Evolutionary conservation across 2,888 invertebrate species (phyloP).

Genomic region (Synanthedon myopaeformis): DNA sequence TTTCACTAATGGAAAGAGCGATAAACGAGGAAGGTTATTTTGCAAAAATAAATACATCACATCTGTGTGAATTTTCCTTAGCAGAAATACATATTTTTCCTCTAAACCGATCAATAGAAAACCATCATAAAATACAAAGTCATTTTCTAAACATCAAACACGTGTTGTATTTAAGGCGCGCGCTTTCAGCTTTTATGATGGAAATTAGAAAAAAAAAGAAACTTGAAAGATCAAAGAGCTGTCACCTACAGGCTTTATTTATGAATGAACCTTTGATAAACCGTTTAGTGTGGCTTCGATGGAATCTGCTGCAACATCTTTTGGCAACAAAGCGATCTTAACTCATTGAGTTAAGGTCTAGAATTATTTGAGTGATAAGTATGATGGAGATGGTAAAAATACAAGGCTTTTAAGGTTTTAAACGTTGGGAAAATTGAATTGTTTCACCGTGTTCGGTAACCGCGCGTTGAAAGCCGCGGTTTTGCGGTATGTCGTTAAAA

Average conservation of each 20-base stretch:
- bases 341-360: not conserved
- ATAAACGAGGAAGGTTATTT: too few species aligned
- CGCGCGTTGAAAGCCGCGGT: conserved; percentile 21
- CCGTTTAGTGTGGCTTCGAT: conserved; percentile 14
- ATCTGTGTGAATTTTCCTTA: too few species aligned
- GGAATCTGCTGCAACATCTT: not conserved
- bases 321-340: not conserved
- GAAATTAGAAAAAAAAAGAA: conserved; percentile 27
- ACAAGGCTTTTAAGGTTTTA: conserved; percentile 29
- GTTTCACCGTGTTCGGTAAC: conserved; percentile 16
- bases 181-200: conserved; percentile 8
- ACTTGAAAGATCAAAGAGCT: conserved; percentile 24
- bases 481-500: conserved; percentile 7
- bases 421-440: conserved; percentile 39
- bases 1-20: too few species aligned
- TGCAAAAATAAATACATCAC: too few species aligned
- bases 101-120: not conserved
- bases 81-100: too few species aligned
- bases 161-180: conserved; percentile 11
- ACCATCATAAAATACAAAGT: conserved; percentile 7
- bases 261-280: conserved; percentile 22
- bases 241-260: conserved; percentile 27
- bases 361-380: not conserved
- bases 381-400: not conserved
- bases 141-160: conserved; percentile 22